Conservation (phyloP, 2,113 vertebrate genomes). For the Takifugu bimaculatus region DNA sequence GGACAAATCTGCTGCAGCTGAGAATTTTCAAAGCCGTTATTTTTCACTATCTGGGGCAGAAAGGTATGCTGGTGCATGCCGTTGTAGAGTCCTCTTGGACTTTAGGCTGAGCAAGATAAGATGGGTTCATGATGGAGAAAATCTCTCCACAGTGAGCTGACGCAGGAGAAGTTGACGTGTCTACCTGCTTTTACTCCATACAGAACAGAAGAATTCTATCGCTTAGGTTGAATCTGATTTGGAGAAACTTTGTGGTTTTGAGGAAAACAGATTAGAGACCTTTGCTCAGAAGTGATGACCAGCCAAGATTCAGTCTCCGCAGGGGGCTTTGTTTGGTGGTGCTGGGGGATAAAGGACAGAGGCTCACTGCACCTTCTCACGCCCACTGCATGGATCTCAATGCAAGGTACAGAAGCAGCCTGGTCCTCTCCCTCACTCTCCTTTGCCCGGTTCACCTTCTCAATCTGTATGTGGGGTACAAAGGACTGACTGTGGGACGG, state of each 20-base stretch:
- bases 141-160: too few species aligned
- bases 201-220: too few species aligned
- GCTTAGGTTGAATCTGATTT: not conserved
- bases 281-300: slow-evolving; percentile 50
- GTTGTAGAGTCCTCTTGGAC: too few species aligned
- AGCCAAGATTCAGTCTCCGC: slow-evolving; percentile 22
- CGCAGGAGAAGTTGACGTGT: too few species aligned
- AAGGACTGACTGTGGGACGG: slow-evolving; percentile 10
- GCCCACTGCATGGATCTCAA: slow-evolving; percentile 23
- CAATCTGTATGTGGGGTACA: slow-evolving; percentile 36
- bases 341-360: slow-evolving; percentile 29
- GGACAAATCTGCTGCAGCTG: too few species aligned
- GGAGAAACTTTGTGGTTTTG: not conserved
- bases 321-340: slow-evolving; percentile 21
- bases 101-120: too few species aligned
- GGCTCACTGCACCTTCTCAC: slow-evolving; percentile 57
- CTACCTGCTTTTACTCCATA: too few species aligned
- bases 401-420: slow-evolving; percentile 12
- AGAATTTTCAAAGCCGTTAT: too few species aligned
- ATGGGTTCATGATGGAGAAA: too few species aligned
- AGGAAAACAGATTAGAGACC: slow-evolving; percentile 36
- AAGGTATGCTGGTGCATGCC: too few species aligned
- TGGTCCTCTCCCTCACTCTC: slow-evolving; percentile 25
- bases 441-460: slow-evolving; percentile 19
- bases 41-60: too few species aligned